phyloP scores from a whole-genome alignment of 2,113 vertebrate species.

The Lasiurus borealis region DNA sequence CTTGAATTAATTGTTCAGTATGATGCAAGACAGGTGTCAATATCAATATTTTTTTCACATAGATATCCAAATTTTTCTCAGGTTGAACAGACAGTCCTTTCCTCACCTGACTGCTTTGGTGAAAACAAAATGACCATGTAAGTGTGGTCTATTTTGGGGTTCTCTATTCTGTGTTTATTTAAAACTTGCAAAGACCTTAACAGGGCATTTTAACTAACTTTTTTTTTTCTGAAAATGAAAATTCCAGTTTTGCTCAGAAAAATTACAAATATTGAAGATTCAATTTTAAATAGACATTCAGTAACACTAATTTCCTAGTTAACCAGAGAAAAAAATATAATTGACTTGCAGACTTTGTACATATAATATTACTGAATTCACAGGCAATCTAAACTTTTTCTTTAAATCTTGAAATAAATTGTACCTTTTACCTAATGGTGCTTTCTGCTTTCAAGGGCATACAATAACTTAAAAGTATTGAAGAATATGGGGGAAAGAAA shows the following conservation, averaged over 20 bases:
- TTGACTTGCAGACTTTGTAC: neutral
- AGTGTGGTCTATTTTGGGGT: neutral
- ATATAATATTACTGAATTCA: neutral
- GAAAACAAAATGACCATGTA: neutral
- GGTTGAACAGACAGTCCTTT: neutral
- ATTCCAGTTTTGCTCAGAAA: slow-evolving; percentile 15
- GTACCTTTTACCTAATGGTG: neutral
- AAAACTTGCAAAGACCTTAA: slow-evolving; percentile 29
- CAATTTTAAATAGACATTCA: slow-evolving; percentile 19
- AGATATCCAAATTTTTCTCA: neutral
- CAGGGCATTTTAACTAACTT: neutral
- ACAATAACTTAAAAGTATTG: neutral
- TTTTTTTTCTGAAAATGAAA: slow-evolving; percentile 35
- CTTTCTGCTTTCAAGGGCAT: slow-evolving; percentile 27
- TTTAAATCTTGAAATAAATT: neutral
- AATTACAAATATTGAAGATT: neutral
- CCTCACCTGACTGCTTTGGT: neutral
- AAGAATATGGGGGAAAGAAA: neutral
- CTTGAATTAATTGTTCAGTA: neutral
- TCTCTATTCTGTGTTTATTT: neutral
- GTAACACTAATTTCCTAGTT: slow-evolving; percentile 30
- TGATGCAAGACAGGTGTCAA: neutral
- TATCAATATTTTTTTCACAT: neutral
- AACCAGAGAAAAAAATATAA: neutral
- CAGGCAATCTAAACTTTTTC: neutral